Conservation (phyloP, 2,113 vertebrate genomes). For the Bothrops jararaca region DNA sequence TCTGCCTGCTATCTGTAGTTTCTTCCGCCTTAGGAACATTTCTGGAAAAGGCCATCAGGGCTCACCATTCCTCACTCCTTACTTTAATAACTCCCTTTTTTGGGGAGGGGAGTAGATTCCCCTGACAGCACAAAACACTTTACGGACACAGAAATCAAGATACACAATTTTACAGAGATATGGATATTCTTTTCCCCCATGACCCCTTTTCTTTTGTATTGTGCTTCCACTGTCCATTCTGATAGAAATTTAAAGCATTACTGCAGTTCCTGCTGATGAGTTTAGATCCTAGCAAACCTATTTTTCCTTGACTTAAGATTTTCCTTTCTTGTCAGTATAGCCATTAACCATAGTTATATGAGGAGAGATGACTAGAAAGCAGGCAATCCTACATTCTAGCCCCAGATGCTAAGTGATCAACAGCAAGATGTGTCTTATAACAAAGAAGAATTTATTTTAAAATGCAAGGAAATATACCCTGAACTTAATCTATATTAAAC, state of each 20-base stretch:
- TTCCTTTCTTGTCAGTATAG: background rate
- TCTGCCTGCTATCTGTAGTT: background rate
- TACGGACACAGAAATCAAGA: background rate
- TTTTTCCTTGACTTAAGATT: background rate
- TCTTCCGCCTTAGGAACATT: background rate
- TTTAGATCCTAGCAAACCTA: background rate
- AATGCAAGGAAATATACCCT: background rate
- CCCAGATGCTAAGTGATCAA: background rate
- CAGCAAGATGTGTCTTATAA: background rate
- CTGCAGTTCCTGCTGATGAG: background rate
- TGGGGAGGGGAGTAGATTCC: background rate
- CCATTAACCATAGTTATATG: background rate
- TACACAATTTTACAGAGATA: background rate
- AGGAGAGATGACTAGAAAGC: background rate
- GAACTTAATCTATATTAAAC: slow-evolving; percentile 1
- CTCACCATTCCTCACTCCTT: background rate
- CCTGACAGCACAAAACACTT: no score
- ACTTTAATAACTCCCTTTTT: background rate
- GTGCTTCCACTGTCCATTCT: background rate
- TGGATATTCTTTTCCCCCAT: background rate
- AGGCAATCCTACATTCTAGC: background rate
- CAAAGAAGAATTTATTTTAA: background rate
- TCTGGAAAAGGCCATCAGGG: background rate
- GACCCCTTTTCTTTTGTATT: background rate
- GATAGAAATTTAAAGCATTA: background rate